A percentile compares a stretch with the other conserved stretches of the same genome.
Evolutionary conservation across 1,140 invertebrate genomes (phyloP).

Genomic region (Aphaenogaster rudis): DNA sequence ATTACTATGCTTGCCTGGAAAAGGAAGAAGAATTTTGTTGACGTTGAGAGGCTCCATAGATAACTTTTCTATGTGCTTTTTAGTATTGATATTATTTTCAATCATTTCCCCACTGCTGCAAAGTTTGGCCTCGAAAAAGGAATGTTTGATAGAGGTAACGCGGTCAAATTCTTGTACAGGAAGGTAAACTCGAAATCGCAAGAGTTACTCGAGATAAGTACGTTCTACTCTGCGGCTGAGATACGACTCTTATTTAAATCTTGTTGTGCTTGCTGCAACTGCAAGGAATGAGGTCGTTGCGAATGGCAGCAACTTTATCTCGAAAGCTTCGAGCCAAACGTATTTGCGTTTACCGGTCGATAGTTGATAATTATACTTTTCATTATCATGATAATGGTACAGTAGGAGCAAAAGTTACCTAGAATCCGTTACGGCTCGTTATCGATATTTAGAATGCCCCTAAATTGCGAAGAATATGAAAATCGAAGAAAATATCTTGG

Average conservation of each 20-base stretch:
- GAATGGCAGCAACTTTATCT: constrained; percentile 53
- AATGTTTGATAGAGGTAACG: background rate
- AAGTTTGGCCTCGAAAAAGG: background rate
- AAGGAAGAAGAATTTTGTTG: background rate
- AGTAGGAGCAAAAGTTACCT: background rate
- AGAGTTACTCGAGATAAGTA: constrained; percentile 28
- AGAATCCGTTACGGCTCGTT: constrained; percentile 27
- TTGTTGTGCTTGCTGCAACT: constrained; percentile 20
- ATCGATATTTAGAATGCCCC: constrained; percentile 9
- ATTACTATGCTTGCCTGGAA: background rate
- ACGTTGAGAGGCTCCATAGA: background rate
- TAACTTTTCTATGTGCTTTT: background rate
- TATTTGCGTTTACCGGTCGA: constrained; percentile 28
- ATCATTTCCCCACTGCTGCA: background rate
- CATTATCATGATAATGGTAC: constrained; percentile 26
- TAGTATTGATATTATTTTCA: background rate
- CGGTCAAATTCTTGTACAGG: constrained; percentile 5
- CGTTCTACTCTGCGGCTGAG: background rate
- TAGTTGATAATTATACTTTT: constrained; percentile 64
- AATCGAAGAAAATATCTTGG: background rate
- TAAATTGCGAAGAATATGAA: background rate
- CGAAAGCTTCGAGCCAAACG: constrained; percentile 33
- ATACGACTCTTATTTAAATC: constrained; percentile 56
- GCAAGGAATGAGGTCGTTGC: constrained; percentile 21
- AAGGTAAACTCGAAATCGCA: constrained; percentile 24